These are phyloP conservation scores for Drymonia ruficornis DNA, from an alignment of 2,888 invertebrate genomes.

Conservation along the genomic window DNA sequence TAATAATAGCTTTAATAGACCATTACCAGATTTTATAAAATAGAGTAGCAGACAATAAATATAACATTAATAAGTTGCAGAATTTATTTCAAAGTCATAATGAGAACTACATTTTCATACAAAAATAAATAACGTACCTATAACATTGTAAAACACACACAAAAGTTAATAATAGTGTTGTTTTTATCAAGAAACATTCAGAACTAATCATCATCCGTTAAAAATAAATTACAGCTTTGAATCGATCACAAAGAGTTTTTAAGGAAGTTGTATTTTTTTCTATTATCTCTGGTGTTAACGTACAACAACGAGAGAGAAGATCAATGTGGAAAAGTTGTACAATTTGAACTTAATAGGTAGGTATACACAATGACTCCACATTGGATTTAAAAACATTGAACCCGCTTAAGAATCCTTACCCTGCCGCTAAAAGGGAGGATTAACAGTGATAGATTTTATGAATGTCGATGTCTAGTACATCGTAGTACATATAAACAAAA, in stretches of 20 bases:
- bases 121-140: conserved; percentile 64
- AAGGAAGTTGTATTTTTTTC: too few relatives aligned
- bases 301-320: conserved; percentile 38
- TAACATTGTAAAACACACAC: conserved; percentile 56
- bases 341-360: conserved; percentile 29
- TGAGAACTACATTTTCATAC: conserved; percentile 64
- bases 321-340: conserved; percentile 44
- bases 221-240: conserved; percentile 13
- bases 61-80: conserved; percentile 35
- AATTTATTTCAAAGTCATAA: conserved; percentile 60
- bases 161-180: conserved; percentile 40
- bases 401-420: too few relatives aligned
- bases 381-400: too few relatives aligned
- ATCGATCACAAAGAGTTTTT: too few relatives aligned
- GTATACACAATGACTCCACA: conserved; percentile 19
- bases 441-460: not conserved
- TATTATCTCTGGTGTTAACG: conserved; percentile 3
- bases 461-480: conserved; percentile 11
- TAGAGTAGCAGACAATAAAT: conserved; percentile 19
- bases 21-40: not conserved
- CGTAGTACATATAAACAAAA: conserved; percentile 25
- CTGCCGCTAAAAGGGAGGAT: too few relatives aligned
- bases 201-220: conserved; percentile 33
- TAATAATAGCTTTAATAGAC: not conserved
- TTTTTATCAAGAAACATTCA: conserved; percentile 31